These are phyloP conservation scores for Galemys pyrenaicus DNA, from an alignment of 2,113 vertebrate genomes.

Conservation along the genomic window DNA sequence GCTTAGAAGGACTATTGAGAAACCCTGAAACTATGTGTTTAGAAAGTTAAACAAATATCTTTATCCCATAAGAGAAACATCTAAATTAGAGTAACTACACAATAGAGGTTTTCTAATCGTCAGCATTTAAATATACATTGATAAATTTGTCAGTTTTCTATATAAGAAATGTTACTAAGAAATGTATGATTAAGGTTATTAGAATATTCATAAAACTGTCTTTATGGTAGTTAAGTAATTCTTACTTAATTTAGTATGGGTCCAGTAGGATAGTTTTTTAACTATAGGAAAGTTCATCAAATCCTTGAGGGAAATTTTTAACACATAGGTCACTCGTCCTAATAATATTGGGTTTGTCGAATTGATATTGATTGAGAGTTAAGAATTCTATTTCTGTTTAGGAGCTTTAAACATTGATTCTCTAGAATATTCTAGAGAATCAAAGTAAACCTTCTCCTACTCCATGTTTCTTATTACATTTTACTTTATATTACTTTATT, in stretches of 20 bases:
- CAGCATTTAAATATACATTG: background rate
- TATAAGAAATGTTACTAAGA: conserved; percentile 35
- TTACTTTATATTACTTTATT: conserved; percentile 37
- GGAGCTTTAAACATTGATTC: conserved; percentile 66
- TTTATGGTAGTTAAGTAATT: conserved; percentile 44
- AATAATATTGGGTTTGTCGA: conserved; percentile 63
- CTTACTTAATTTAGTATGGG: conserved; percentile 50
- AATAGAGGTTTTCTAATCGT: conserved; percentile 1
- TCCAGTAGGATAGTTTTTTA: conserved; percentile 51
- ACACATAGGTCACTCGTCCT: conserved; percentile 66
- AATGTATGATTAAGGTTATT: background rate
- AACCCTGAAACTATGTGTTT: conserved; percentile 46
- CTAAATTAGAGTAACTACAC: background rate
- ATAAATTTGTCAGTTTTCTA: conserved; percentile 41
- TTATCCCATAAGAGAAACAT: conserved; percentile 52
- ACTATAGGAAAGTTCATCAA: conserved; percentile 53
- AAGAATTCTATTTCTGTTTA: conserved; percentile 64
- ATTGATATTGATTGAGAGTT: conserved; percentile 45
- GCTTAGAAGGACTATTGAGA: conserved; percentile 42
- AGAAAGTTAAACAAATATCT: conserved; percentile 49
- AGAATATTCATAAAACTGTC: conserved; percentile 29
- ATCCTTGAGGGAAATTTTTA: conserved; percentile 65
- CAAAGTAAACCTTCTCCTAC: conserved; percentile 46
- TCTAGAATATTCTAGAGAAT: conserved; percentile 5
- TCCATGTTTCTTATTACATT: conserved; percentile 60